Percentiles rank a stretch among this genome's conserved stretches.
phyloP scores from a whole-genome alignment of 2,113 vertebrate genomes.

The Columbina picui region DNA sequence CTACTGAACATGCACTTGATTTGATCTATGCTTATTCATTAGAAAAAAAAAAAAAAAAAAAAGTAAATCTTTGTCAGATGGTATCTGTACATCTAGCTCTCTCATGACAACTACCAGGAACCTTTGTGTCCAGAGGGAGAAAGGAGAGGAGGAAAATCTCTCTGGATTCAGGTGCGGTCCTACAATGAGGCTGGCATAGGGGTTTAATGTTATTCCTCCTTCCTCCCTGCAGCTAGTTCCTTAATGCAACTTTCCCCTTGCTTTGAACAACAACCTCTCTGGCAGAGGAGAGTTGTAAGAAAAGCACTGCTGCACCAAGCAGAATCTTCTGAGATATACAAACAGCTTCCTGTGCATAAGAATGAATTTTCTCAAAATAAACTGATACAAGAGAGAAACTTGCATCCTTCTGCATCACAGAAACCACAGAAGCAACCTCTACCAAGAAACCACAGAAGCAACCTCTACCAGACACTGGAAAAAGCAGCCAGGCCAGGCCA shows the following conservation, averaged over 20 bases:
- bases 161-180: background rate
- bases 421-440: background rate
- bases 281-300: background rate
- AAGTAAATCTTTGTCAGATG: background rate
- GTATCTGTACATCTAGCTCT: background rate
- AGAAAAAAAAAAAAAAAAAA: background rate
- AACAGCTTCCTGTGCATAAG: background rate
- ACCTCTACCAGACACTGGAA: background rate
- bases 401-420: background rate
- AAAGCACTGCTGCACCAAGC: background rate
- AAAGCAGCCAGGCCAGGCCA: background rate
- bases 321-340: background rate
- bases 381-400: background rate
- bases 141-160: background rate
- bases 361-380: background rate
- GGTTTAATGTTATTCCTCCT: background rate
- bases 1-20: fast-evolving
- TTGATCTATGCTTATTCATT: background rate
- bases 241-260: background rate
- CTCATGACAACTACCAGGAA: background rate
- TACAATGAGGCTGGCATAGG: background rate
- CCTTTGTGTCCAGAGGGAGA: background rate
- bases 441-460: background rate
- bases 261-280: background rate
- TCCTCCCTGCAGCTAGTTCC: background rate